These are phyloP conservation scores for Scolopax rusticola DNA, from an alignment of 2,797 vertebrate species.

Conservation along the genomic window DNA sequence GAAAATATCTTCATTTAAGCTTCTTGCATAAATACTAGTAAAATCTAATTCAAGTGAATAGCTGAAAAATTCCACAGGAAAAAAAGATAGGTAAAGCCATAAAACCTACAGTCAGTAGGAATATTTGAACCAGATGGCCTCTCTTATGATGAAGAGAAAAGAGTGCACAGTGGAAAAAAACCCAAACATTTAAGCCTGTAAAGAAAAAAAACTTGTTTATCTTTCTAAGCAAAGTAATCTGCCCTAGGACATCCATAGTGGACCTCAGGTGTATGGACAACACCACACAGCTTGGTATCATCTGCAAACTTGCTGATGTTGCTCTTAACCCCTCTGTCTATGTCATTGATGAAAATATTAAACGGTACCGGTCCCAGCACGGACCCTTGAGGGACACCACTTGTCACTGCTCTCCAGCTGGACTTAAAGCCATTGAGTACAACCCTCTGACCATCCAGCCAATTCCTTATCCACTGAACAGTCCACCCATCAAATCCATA, in stretches of 20 bases:
- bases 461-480: too few relatives aligned
- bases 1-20: slow-evolving; percentile 55
- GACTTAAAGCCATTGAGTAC: too few relatives aligned
- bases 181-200: neutral
- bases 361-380: too few relatives aligned
- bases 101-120: neutral
- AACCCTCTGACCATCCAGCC: too few relatives aligned
- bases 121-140: slow-evolving; percentile 2
- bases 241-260: neutral
- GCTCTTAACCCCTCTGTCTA: too few relatives aligned
- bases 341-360: too few relatives aligned
- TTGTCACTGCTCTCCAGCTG: too few relatives aligned
- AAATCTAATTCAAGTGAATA: neutral
- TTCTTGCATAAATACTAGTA: slow-evolving; percentile 34
- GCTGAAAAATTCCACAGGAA: slow-evolving; percentile 14
- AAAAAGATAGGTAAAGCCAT: slow-evolving; percentile 30
- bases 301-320: too few relatives aligned
- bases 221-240: neutral
- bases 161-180: neutral
- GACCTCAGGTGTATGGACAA: too few relatives aligned
- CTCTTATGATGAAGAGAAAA: neutral
- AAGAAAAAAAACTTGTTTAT: neutral
- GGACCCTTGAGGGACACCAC: too few relatives aligned
- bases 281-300: too few relatives aligned
- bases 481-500: too few relatives aligned